Base-by-base conservation (phyloP, 1,140 invertebrate species). In the Magallana angulata region DNA sequence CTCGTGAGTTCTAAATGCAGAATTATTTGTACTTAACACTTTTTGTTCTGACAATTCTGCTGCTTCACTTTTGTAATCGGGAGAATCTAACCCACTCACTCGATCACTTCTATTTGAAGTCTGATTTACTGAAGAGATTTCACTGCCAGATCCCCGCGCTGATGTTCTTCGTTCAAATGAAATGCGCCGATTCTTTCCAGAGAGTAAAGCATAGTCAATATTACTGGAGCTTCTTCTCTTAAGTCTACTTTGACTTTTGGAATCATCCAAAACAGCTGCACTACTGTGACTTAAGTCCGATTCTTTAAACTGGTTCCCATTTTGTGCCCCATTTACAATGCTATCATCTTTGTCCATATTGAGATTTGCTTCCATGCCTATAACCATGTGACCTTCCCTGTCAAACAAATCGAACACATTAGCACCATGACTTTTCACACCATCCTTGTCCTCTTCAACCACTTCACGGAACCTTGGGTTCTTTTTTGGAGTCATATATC, bases 381-480 rank as follows among this genome's bases (percentile, higher is more conserved):
- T 16, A 82, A n/a, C 7, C 9, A 57, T 82, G 81, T 82, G 36
- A 57, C 81, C 81, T n/a, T 82, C 81, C 57, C 18, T 82, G 48
- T 58, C 57, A 82, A 64, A 84, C 64, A 87, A 60, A 60, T 87
- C 86, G 80, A 87, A 87, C 7, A 87, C 76, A 84, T 87, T 87
- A 84, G 82, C 82, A 84, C 86, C 64, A 76, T 87, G 86, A 57
- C 60, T 24, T 30, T 87, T 87, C n/a, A 16, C 14, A 24, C 24
- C 24, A 58, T 12, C 30, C 18, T 84, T 71, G n/a, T 71, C 82
- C 30, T 60, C 30, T 57, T 76, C n/a, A 9, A 85, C 30, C n/a
- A 57, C 62, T 57, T 76, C 64, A 56, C 84, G 62, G 48, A 76
- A 76, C 36, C 84, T 57, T 76, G 84, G 64, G 68, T 85, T 85